Base-by-base conservation (phyloP, 1,140 invertebrate species). In the Rhynchophorus ferrugineus region DNA sequence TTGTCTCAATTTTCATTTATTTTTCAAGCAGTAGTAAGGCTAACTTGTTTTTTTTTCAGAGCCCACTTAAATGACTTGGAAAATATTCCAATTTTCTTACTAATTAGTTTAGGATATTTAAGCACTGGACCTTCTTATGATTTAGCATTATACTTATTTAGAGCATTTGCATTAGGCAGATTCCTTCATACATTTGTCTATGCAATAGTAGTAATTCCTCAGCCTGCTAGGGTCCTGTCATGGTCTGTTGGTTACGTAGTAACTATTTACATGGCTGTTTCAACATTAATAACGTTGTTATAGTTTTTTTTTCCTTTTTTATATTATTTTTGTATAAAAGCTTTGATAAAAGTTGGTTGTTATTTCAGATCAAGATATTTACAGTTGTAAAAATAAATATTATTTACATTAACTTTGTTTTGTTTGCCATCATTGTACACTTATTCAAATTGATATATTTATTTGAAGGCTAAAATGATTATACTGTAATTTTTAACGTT, bases 61-160 rank as follows among this genome's bases (percentile, higher is more conserved):
- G 83, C 82, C 36, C 84, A 87, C 65, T 65, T 81, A 41, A 88
- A 88, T 63, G 85, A 88, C 61, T 61, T 87, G 58, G 85, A 88
- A 69, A 88, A 86, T 62, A 84, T 87, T 46, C 72, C 80, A 0
- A 69, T 78, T 2, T 88, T 85, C 61, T 74, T 83, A 59, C 61
- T 83, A 3, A 65, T 81, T 13, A 78, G 73, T 5, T 74, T 78
- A 1, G 58, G 84, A 13, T 87, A 84, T 61, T 63, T 83, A 13
- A 66, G 77, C 0, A 84, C 81, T 0, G 71, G 71, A 20, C 85
- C 85, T 0, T 60, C 65, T 17, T 59, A 67, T 0, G 56, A 52
- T 2, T 46, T 72, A 39, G 82, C 83, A 1, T 68, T 70, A 0
- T 61, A 71, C 6, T 66, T 85, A 43, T 83, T 85, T 63, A 69